Conservation (phyloP, 2,797 vertebrate genomes). For the Anniella stebbinsi region DNA sequence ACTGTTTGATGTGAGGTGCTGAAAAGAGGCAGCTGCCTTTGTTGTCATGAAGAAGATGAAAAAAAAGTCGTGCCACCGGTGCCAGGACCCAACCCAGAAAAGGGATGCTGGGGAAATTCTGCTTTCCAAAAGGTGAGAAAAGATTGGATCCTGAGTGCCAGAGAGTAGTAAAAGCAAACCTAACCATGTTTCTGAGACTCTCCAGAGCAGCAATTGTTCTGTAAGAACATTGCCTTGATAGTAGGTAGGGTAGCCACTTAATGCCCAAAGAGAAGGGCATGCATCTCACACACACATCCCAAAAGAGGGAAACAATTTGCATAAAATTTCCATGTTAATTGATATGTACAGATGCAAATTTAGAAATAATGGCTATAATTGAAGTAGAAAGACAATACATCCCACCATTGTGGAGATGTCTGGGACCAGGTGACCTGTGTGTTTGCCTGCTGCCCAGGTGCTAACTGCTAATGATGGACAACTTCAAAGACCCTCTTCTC, state of each 20-base stretch:
- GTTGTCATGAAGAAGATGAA: conserved; percentile 1
- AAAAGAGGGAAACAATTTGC: neutral
- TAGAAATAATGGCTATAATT: neutral
- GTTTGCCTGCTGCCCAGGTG: neutral
- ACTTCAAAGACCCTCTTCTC: neutral
- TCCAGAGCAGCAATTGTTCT: neutral
- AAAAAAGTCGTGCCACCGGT: neutral
- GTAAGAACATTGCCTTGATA: neutral
- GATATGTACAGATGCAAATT: neutral
- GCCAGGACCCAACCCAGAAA: conserved; percentile 7
- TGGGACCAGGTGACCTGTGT: neutral
- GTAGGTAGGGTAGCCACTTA: neutral
- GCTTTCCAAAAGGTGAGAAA: conserved; percentile 10
- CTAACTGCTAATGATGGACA: neutral
- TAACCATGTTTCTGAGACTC: neutral
- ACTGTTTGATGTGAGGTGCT: conserved; percentile 49
- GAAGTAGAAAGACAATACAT: neutral
- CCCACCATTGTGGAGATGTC: neutral
- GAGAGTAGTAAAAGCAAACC: neutral
- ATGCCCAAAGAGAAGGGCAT: neutral
- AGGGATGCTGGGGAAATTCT: conserved; percentile 4
- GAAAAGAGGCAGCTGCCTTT: conserved; percentile 50
- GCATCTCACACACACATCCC: neutral
- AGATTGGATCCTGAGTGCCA: neutral
- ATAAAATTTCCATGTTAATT: neutral